These are phyloP conservation scores for Leptinotarsa lineolata DNA, from an alignment of 1,140 invertebrate species.

Conservation along the genomic window DNA sequence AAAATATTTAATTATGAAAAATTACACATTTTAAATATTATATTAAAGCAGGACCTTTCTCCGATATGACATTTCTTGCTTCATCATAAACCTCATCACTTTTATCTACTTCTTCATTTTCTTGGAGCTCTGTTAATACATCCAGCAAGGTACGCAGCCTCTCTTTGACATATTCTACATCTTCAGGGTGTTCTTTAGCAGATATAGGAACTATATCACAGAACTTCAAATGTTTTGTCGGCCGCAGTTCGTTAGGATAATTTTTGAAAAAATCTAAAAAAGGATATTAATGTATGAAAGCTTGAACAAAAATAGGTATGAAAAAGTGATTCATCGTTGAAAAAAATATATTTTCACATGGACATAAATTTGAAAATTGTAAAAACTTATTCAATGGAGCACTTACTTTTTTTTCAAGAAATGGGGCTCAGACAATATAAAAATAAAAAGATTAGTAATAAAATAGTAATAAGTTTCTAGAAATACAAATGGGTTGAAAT, in stretches of 20 bases:
- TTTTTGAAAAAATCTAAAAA: constrained; percentile 56
- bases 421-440: too few relatives aligned
- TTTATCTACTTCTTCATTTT: constrained; percentile 55
- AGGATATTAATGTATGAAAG: too few relatives aligned
- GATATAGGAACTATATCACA: constrained; percentile 70
- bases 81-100: constrained; percentile 46
- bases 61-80: constrained; percentile 41
- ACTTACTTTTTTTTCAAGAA: too few relatives aligned
- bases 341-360: too few relatives aligned
- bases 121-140: constrained; percentile 58
- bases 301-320: too few relatives aligned
- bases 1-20: background rate
- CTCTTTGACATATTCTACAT: constrained; percentile 62
- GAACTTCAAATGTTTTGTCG: constrained; percentile 71
- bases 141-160: constrained; percentile 63
- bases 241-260: constrained; percentile 69
- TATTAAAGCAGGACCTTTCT: constrained; percentile 56
- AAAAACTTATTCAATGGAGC: too few relatives aligned
- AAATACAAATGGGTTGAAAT: too few relatives aligned
- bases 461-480: too few relatives aligned
- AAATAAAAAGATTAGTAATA: too few relatives aligned
- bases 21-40: constrained; percentile 31
- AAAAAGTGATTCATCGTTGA: too few relatives aligned
- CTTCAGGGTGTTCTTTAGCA: constrained; percentile 59
- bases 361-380: too few relatives aligned